A percentile compares a stretch with the other conserved stretches of the same genome.
Conservation (phyloP, 2,113 vertebrate genomes). For the Pomatostomus ruficeps region DNA sequence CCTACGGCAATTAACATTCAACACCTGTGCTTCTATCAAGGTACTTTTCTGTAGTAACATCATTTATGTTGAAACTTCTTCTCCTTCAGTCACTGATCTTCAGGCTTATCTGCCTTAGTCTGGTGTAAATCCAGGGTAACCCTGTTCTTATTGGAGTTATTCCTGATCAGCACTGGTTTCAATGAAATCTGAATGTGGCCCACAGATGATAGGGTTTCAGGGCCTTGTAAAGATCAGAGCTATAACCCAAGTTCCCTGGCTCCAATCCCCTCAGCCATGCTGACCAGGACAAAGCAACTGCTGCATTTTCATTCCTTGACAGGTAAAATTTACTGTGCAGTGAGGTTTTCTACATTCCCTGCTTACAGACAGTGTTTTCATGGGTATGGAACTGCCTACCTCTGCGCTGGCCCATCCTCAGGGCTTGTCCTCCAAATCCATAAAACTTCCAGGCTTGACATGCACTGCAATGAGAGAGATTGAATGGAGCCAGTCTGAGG, state of each 20-base stretch:
- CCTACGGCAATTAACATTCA: slow-evolving; percentile 41
- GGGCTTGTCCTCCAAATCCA: not conserved
- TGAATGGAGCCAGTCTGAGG: not conserved
- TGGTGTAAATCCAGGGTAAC: slow-evolving; percentile 41
- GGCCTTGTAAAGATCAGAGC: not conserved
- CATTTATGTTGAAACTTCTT: slow-evolving; percentile 42
- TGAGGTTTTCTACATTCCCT: fast-evolving
- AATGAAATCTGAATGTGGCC: slow-evolving; percentile 31
- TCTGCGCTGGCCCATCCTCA: not conserved
- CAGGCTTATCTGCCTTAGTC: slow-evolving; percentile 39
- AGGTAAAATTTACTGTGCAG: not conserved
- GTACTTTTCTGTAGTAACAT: slow-evolving; percentile 38
- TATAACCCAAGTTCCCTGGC: not conserved
- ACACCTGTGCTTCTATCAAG: slow-evolving; percentile 32
- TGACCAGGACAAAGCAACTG: not conserved
- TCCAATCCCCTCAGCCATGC: not conserved
- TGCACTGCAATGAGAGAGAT: not conserved
- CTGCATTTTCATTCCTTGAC: not conserved
- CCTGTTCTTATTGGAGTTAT: slow-evolving; percentile 16
- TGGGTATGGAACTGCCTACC: not conserved
- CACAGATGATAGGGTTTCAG: not conserved
- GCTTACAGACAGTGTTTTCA: not conserved
- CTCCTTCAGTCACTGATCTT: slow-evolving; percentile 39
- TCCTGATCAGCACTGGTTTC: slow-evolving; percentile 33
- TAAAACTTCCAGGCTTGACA: not conserved